Conservation (phyloP, 1,140 invertebrate genomes). For the Eurosta solidaginis region DNA sequence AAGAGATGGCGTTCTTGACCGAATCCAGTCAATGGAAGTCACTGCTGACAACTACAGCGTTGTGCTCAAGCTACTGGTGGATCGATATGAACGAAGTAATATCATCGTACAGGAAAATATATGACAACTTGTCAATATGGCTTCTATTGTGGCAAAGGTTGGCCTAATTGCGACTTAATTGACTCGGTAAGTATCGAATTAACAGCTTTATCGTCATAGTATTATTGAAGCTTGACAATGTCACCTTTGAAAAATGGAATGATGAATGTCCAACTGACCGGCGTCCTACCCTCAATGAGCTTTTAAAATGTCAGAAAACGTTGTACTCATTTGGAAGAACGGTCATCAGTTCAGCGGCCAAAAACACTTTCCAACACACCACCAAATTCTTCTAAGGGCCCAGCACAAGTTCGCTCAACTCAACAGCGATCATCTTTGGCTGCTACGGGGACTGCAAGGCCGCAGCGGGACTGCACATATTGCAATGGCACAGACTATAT, state of each 20-base stretch:
- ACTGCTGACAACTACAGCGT: not conserved
- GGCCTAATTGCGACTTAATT: not conserved
- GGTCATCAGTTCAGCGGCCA: not conserved
- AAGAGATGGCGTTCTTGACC: not conserved
- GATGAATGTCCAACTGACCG: not conserved
- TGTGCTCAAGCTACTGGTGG: not conserved
- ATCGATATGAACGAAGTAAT: not conserved
- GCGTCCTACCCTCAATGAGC: not conserved
- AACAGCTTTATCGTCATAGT: not conserved
- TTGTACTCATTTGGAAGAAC: not conserved
- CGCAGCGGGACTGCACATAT: too few species aligned
- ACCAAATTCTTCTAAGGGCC: too few species aligned
- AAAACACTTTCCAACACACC: too few species aligned
- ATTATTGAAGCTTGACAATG: not conserved
- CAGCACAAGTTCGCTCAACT: too few species aligned
- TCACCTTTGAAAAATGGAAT: not conserved
- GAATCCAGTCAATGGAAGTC: not conserved
- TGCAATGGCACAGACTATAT: too few species aligned
- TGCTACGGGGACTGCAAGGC: too few species aligned
- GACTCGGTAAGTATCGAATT: not conserved
- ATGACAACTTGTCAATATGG: not conserved
- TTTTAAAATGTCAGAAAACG: constrained; percentile 17
- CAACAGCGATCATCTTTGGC: too few species aligned
- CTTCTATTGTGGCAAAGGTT: not conserved
- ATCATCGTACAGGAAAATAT: not conserved